Evolutionary conservation across 1,140 invertebrate species (phyloP).

Genomic region (Drosophila erecta): DNA sequence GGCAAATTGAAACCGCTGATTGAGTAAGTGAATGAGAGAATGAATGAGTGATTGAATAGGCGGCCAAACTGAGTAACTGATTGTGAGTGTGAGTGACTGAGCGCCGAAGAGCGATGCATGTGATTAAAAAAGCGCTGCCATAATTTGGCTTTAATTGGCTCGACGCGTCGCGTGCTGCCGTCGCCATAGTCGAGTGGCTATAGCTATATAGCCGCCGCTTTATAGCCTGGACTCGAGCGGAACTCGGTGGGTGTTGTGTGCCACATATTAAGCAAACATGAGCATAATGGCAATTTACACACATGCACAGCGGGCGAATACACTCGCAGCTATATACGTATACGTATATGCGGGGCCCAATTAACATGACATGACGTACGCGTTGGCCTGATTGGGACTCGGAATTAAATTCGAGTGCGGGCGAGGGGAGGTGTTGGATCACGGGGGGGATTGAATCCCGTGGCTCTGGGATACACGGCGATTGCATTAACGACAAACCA

Average conservation of each 20-base stretch:
- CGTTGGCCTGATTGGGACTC: conserved; percentile 70
- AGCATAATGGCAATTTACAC: conserved; percentile 74
- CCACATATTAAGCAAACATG: conserved; percentile 79
- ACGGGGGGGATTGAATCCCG: conserved; percentile 9
- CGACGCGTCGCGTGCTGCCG: conserved; percentile 70
- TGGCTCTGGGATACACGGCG: conserved; percentile 31
- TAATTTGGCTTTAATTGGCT: conserved; percentile 79
- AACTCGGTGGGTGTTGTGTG: conserved; percentile 54
- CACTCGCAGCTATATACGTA: conserved; percentile 8
- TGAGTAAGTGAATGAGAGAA: conserved; percentile 22
- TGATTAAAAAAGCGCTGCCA: conserved; percentile 73
- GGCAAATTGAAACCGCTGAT: conserved; percentile 61
- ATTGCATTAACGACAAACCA: conserved; percentile 75
- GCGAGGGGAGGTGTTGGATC: conserved; percentile 5
- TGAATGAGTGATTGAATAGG: conserved; percentile 31
- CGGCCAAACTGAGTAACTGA: conserved; percentile 12
- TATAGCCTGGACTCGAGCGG: conserved; percentile 19
- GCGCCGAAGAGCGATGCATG: conserved; percentile 61
- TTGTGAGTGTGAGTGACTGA: not conserved
- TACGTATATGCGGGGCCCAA: conserved; percentile 43
- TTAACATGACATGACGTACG: conserved; percentile 79
- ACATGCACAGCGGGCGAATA: conserved; percentile 17
- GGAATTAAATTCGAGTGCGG: conserved; percentile 23
- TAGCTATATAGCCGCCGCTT: conserved; percentile 16
- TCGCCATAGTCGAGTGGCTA: not conserved